Evolutionary conservation across 2,797 vertebrate species (phyloP).

Genomic region (Phalloptychus januarius): DNA sequence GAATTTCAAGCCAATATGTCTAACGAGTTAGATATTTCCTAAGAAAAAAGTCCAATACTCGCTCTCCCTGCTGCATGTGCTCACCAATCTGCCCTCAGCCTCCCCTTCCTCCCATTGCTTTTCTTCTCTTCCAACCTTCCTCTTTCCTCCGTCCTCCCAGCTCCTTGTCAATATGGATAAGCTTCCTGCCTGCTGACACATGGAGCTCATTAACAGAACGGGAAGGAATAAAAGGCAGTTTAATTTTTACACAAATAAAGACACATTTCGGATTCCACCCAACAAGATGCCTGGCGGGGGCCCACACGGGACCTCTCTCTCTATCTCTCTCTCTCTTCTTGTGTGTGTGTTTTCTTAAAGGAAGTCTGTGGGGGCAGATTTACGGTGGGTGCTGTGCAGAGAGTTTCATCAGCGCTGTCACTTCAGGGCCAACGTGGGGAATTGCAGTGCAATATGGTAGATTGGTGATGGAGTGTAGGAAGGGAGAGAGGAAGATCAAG

Average conservation of each 20-base stretch:
- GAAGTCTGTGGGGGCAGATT: constrained; percentile 66
- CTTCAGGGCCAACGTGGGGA: constrained; percentile 64
- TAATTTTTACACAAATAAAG: constrained; percentile 82
- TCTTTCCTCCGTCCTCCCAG: constrained; percentile 56
- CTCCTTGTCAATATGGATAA: constrained; percentile 72
- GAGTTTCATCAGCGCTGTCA: constrained; percentile 71
- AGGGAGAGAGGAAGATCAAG: neutral
- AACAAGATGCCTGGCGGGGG: constrained; percentile 64
- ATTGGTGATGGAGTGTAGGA: neutral
- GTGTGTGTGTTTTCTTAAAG: constrained; percentile 70
- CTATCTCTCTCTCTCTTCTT: constrained; percentile 32
- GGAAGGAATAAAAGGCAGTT: constrained; percentile 74
- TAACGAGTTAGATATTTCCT: neutral
- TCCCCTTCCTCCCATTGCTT: constrained; percentile 54
- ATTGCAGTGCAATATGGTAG: constrained; percentile 36
- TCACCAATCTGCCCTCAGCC: constrained; percentile 42
- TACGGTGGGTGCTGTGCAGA: constrained; percentile 61
- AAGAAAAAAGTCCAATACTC: neutral
- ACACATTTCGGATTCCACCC: constrained; percentile 75
- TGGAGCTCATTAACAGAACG: constrained; percentile 76
- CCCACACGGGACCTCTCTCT: constrained; percentile 48
- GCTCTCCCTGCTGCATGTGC: constrained; percentile 1
- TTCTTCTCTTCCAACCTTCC: constrained; percentile 38
- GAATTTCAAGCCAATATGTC: neutral
- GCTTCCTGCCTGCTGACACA: constrained; percentile 72